Percentiles rank a stretch among this genome's conserved stretches.
Conservation (phyloP, 35 echinoderm and acorn worm genomes). For the Holothuria glaberrima region DNA sequence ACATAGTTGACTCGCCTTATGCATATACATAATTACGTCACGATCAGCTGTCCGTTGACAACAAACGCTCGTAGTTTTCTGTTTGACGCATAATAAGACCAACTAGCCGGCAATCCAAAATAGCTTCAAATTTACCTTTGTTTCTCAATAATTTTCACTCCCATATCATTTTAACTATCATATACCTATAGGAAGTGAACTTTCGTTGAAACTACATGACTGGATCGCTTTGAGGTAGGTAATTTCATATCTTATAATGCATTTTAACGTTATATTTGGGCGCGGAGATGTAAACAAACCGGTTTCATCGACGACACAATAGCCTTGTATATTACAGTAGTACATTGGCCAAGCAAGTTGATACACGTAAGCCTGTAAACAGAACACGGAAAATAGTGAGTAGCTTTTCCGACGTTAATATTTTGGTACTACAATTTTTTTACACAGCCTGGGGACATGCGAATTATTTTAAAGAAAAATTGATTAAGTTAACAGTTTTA, state of each 20-base stretch:
- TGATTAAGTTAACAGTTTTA: too few species aligned
- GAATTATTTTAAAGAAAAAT: too few species aligned
- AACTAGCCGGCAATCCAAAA: neutral
- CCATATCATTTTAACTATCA: neutral
- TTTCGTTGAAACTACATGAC: neutral
- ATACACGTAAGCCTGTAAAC: neutral
- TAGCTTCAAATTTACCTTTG: neutral
- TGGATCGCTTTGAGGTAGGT: neutral
- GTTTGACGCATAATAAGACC: constrained; percentile 33
- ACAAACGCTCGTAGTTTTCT: constrained; percentile 32
- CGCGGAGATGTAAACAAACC: constrained; percentile 33
- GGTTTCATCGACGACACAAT: neutral
- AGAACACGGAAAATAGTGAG: too few species aligned
- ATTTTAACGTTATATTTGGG: neutral
- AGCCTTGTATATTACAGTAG: too few species aligned
- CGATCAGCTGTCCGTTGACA: constrained; percentile 35
- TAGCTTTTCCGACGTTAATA: too few species aligned
- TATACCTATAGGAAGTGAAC: neutral
- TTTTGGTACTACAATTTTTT: too few species aligned
- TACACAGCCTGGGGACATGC: too few species aligned
- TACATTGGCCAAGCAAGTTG: neutral
- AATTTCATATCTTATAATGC: neutral
- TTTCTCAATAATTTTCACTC: neutral
- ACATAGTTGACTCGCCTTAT: neutral
- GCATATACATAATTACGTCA: constrained; percentile 16